Percentiles rank a stretch among this genome's conserved stretches.
These are phyloP conservation scores for Phaenicophaeus curvirostris DNA, from an alignment of 2,797 vertebrate genomes.

Conservation along the genomic window DNA sequence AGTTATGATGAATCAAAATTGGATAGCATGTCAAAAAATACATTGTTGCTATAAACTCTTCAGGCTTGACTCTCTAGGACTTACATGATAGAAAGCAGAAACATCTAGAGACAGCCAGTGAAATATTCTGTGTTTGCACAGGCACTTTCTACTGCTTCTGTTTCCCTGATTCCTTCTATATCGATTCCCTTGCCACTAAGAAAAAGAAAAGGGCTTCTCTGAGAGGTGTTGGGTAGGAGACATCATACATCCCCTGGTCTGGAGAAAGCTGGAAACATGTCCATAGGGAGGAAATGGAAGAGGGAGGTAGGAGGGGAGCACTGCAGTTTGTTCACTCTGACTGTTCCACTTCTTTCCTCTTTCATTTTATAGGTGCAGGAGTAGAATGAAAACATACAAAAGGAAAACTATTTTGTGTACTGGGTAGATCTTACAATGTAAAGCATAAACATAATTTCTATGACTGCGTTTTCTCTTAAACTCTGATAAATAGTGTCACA, in stretches of 20 bases:
- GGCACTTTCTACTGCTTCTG: neutral
- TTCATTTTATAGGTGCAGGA: neutral
- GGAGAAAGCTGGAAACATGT: neutral
- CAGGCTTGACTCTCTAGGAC: neutral
- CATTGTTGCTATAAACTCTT: neutral
- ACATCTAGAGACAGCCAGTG: neutral
- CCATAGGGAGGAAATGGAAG: neutral
- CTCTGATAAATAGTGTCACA: neutral
- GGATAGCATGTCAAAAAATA: neutral
- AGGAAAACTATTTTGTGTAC: neutral
- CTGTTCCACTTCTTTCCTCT: neutral
- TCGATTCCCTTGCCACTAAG: neutral
- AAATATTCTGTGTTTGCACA: neutral
- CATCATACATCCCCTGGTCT: too few species aligned
- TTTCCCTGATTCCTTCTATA: neutral
- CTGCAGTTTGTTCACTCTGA: neutral
- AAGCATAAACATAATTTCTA: neutral
- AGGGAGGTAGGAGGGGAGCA: neutral
- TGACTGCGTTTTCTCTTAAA: neutral
- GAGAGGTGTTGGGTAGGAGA: neutral
- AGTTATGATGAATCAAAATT: neutral
- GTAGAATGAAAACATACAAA: neutral
- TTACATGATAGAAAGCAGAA: neutral
- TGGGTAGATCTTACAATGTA: neutral
- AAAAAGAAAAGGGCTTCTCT: neutral